phyloP scores from a whole-genome alignment of 2,113 vertebrate genomes.

The Bubo scandiacus region DNA sequence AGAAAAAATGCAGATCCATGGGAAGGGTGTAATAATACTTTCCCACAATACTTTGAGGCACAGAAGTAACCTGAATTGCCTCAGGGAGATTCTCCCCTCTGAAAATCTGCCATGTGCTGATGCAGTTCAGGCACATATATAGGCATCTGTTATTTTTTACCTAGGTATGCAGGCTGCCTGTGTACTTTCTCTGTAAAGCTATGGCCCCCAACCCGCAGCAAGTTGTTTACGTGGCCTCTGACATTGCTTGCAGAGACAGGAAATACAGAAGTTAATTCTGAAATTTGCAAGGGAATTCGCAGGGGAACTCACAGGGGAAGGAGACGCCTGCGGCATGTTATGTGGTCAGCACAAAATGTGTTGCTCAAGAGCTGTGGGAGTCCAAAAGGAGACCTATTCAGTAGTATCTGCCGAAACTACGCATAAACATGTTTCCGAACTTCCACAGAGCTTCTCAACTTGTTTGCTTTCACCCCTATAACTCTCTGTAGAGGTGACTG shows the following conservation, averaged over 20 bases:
- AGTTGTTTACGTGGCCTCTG: background rate
- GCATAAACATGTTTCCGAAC: background rate
- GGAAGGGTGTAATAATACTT: background rate
- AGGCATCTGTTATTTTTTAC: background rate
- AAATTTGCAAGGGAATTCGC: background rate
- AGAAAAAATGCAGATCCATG: background rate
- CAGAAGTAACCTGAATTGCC: background rate
- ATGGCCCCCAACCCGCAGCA: background rate
- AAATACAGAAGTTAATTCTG: background rate
- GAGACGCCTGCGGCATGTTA: background rate
- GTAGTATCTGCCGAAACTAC: conserved; percentile 32
- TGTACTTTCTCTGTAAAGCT: background rate
- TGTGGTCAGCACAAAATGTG: background rate
- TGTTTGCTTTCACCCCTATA: background rate
- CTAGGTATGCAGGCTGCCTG: background rate
- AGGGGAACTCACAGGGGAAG: background rate
- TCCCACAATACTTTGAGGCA: background rate
- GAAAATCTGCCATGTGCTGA: background rate
- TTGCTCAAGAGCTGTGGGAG: conserved; percentile 33
- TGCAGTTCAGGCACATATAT: background rate
- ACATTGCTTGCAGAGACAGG: background rate
- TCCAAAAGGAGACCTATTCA: background rate
- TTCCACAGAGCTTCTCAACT: background rate
- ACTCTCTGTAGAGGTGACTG: background rate
- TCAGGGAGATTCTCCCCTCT: background rate